Percentiles rank a stretch among this genome's conserved stretches.
phyloP scores from a whole-genome alignment of 2,113 vertebrate species.

The Neolamprologus fasciatus region DNA sequence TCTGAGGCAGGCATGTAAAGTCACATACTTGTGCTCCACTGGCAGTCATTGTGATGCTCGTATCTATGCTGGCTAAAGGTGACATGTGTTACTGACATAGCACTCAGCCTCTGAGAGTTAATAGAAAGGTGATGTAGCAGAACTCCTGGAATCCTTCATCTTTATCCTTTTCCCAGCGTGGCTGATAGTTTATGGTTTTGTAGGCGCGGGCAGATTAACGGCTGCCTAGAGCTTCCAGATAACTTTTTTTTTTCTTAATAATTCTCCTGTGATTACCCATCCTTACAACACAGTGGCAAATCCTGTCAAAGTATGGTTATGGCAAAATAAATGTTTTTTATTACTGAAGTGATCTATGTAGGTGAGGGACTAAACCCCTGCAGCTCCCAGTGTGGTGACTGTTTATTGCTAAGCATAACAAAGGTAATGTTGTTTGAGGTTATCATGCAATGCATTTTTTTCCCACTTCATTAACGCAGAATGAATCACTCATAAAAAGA shows the following conservation, averaged over 20 bases:
- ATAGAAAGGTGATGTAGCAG: neutral
- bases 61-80: neutral
- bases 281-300: neutral
- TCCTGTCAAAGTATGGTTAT: neutral
- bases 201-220: neutral
- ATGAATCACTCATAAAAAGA: neutral
- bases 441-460: neutral
- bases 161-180: neutral
- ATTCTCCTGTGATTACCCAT: neutral
- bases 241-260: neutral
- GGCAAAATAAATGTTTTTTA: conserved; percentile 16
- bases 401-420: neutral
- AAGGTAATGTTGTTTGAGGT: neutral
- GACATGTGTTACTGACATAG: neutral
- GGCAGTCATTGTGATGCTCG: neutral
- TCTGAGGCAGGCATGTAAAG: neutral
- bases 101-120: neutral
- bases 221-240: neutral
- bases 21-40: neutral
- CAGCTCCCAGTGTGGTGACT: neutral
- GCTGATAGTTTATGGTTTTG: neutral
- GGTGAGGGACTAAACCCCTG: neutral
- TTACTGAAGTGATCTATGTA: conserved; percentile 9
- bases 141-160: neutral
- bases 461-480: neutral